These are phyloP conservation scores for Phaonia tiefii DNA, from an alignment of 2,888 invertebrate genomes.

Conservation along the genomic window DNA sequence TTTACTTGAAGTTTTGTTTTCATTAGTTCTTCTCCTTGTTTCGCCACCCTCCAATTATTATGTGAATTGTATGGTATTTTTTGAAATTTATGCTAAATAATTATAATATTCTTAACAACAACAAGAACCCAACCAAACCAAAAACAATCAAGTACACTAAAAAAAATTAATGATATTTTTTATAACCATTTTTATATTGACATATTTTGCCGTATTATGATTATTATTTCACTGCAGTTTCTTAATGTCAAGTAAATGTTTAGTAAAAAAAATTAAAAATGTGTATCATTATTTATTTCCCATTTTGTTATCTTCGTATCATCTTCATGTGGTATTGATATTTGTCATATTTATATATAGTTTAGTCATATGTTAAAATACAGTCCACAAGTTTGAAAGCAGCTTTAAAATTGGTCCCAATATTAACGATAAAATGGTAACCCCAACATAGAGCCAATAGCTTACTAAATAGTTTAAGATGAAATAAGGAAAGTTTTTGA, in stretches of 20 bases:
- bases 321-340: background rate
- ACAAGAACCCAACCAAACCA: conserved; percentile 20
- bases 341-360: background rate
- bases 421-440: too few relatives aligned
- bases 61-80: background rate
- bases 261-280: background rate
- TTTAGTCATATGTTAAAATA: too few relatives aligned
- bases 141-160: background rate
- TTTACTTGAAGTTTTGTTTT: conserved; percentile 29
- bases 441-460: too few relatives aligned
- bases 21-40: conserved; percentile 9
- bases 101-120: conserved; percentile 21
- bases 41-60: conserved; percentile 31
- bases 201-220: background rate
- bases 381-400: too few relatives aligned
- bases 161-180: too few relatives aligned
- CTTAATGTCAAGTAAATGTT: background rate
- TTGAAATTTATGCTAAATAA: conserved; percentile 40
- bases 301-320: background rate
- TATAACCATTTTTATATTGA: too few relatives aligned
- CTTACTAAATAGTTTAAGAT: too few relatives aligned
- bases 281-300: conserved; percentile 50
- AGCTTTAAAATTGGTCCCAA: too few relatives aligned
- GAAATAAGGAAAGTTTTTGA: too few relatives aligned
- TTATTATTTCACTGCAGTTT: conserved; percentile 11